phyloP scores from a whole-genome alignment of 1,140 invertebrate genomes.

The Marisa cornuarietis region DNA sequence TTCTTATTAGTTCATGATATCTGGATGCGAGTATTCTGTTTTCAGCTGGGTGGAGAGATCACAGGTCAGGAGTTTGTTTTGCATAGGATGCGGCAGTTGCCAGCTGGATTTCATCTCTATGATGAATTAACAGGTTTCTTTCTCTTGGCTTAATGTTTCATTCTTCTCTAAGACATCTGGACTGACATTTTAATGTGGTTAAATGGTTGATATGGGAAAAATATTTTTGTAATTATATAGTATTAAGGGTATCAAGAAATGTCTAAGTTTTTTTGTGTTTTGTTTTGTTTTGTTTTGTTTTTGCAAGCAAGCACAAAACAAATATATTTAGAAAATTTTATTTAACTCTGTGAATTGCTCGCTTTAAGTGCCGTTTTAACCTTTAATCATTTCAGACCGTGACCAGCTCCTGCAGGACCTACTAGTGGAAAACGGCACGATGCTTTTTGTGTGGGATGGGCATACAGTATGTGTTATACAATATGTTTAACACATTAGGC shows the following conservation, averaged over 20 bases:
- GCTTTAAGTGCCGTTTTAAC: not conserved
- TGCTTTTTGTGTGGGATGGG: constrained; percentile 61
- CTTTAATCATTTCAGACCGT: constrained; percentile 37
- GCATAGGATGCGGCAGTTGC: constrained; percentile 46
- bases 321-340: not conserved
- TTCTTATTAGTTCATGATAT: too few species aligned
- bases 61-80: constrained; percentile 43
- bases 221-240: too few species aligned
- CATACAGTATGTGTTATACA: constrained; percentile 34
- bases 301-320: not conserved
- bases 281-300: not conserved
- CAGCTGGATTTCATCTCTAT: constrained; percentile 56
- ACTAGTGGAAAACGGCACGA: constrained; percentile 38
- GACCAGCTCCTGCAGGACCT: constrained; percentile 35
- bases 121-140: constrained; percentile 48
- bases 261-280: too few species aligned
- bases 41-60: constrained; percentile 45
- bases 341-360: not conserved
- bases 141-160: not conserved
- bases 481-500: not conserved
- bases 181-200: too few species aligned
- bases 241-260: too few species aligned
- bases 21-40: not conserved
- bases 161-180: too few species aligned
- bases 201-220: too few species aligned